Evolutionary conservation across 2,888 invertebrate genomes (phyloP), one percentile per base, ranked within the genome.

Genomic region (Dolomedes plantarius): DNA sequence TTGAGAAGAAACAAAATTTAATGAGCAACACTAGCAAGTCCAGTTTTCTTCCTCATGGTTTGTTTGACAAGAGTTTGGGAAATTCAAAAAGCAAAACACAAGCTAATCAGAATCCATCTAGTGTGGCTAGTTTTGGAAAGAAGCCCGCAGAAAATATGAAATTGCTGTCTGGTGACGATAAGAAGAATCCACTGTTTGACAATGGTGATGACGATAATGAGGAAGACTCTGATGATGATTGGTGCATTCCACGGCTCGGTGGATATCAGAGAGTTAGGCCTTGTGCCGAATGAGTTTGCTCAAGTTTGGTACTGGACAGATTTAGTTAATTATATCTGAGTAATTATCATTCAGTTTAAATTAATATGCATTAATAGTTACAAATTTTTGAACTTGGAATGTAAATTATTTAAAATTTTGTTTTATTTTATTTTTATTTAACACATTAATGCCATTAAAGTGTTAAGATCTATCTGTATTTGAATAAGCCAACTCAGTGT

Each of bases 181-280:
- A 50, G 19, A 74, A 29, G 16, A 6, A 71, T n/a, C 76, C 76
- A 13, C 46, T 41, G 23, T 78, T 31, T 50, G 69, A 82, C 46
- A 76, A 82, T 6, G 65, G 31, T 9, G 68, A 68, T 23, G 68
- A 83, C 3, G 68, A 80, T 9, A 65, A 80, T 11, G 83, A 85
- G 7, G 77, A 85, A 11, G 77, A 77, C 6, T 76, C 71, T 27
- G 83, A 85, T 1, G 76, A 77, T 65, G 75, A 74, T 1, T 78
- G 78, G 78, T 68, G 62, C 32, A 27, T 79, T 13, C 64, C 74
- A 9, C 68, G 32, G 5, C 29, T 64, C n/a, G 41, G 64, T 31
- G 78, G 78, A 27, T 86, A 86, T 62, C 85, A 77, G n/a, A 76
- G 31, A 86, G 74, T 79, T 23, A 68, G 56, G 64, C 68, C 85